Evolutionary conservation across 2,113 vertebrate genomes (phyloP), one percentile per base, ranked within the genome.

Genomic region (Ameiurus melas): DNA sequence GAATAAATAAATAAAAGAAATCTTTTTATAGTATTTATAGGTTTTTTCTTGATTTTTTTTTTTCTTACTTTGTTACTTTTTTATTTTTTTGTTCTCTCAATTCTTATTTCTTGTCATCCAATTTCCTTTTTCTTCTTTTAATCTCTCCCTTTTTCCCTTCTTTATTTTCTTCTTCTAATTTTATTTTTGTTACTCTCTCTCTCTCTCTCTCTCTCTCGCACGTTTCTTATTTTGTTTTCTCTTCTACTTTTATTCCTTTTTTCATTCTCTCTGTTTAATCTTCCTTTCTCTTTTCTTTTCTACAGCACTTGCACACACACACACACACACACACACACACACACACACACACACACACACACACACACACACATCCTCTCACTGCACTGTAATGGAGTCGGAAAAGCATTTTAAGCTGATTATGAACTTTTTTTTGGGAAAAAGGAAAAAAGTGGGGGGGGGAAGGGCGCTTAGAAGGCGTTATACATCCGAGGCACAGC

Each of bases 401-500:
- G n/a, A 73, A 73, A 64, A 88, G 14, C 81, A n/a, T 84, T 71
- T 30, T n/a, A 36, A 62, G 55, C 66, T 73, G 66, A 66, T 83
- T 71, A 78, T 86, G 88, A n/a, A n/a, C n/a, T n/a, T n/a, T n/a
- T n/a, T n/a, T n/a, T n/a, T n/a, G n/a, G n/a, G n/a, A n/a, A n/a
- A n/a, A n/a, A n/a, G n/a, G n/a, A n/a, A n/a, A n/a, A n/a, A n/a
- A n/a, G n/a, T n/a, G n/a, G n/a, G n/a, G n/a, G n/a, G n/a, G n/a
- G n/a, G n/a, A n/a, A n/a, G n/a, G n/a, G n/a, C n/a, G n/a, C n/a
- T n/a, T n/a, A n/a, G n/a, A n/a, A n/a, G n/a, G n/a, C n/a, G n/a
- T n/a, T n/a, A n/a, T n/a, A n/a, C 70, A 84, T 81, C 81, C 60
- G 71, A 68, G 47, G 83, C 85, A 68, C 13, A 79, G 85, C 77